phyloP scores from a whole-genome alignment of 1,140 invertebrate species.

The Temnothorax curvispinosus region DNA sequence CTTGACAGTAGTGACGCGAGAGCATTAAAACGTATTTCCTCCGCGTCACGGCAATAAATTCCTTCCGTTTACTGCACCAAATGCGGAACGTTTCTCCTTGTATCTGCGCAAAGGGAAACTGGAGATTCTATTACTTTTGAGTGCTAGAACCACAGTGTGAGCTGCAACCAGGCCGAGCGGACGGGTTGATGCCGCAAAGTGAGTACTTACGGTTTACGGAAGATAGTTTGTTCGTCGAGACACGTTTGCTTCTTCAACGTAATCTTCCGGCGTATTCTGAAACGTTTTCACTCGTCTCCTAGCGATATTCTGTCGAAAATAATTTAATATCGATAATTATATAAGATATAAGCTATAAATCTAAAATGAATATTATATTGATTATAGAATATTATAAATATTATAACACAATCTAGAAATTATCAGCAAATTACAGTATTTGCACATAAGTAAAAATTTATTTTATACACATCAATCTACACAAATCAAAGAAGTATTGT shows the following conservation, averaged over 20 bases:
- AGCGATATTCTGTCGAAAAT: not conserved
- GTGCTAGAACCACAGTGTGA: slow-evolving; percentile 46
- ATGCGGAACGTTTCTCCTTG: slow-evolving; percentile 37
- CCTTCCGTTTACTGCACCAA: slow-evolving; percentile 45
- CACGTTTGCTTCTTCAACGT: slow-evolving; percentile 55
- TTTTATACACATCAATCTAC: not conserved
- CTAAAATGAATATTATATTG: not conserved
- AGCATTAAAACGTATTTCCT: slow-evolving; percentile 28
- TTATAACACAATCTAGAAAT: not conserved
- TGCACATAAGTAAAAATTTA: not conserved
- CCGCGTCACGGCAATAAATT: slow-evolving; percentile 39
- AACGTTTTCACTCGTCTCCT: slow-evolving; percentile 3
- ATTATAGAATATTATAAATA: not conserved
- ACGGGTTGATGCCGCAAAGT: slow-evolving; percentile 49
- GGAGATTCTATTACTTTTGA: slow-evolving; percentile 60
- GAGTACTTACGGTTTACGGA: slow-evolving; percentile 58
- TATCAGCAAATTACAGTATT: not conserved
- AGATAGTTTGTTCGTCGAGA: slow-evolving; percentile 48
- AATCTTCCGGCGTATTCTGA: slow-evolving; percentile 29
- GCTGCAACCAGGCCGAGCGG: slow-evolving; percentile 51
- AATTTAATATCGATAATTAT: not conserved
- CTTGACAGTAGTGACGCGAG: not conserved
- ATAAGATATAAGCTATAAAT: not conserved
- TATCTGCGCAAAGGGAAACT: slow-evolving; percentile 48
- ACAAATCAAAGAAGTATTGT: not conserved